These are phyloP conservation scores for Zophobas morio DNA, from an alignment of 1,140 invertebrate species.

Conservation along the genomic window DNA sequence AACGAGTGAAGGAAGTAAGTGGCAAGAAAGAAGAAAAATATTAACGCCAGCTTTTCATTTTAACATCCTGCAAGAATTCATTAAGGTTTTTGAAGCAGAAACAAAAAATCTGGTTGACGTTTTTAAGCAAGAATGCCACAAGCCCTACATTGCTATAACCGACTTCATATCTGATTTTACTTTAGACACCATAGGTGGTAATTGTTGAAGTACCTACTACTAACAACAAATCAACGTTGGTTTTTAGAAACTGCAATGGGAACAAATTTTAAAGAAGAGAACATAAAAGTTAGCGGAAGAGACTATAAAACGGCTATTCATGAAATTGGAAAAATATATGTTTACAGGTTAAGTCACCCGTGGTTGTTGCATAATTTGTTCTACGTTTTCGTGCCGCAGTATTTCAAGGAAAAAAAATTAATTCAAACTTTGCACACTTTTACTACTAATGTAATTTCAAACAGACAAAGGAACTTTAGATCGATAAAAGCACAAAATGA, in stretches of 20 bases:
- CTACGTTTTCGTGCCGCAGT: slow-evolving; percentile 56
- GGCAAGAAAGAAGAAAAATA: slow-evolving; percentile 77
- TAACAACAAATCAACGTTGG: slow-evolving; percentile 56
- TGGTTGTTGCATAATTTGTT: slow-evolving; percentile 68
- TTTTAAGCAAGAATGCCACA: slow-evolving; percentile 27
- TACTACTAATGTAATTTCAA: slow-evolving; percentile 47
- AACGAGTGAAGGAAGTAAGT: slow-evolving; percentile 71
- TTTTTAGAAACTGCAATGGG: slow-evolving; percentile 87
- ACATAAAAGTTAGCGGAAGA: slow-evolving; percentile 67
- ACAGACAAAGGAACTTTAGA: slow-evolving; percentile 3
- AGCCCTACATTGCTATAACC: slow-evolving; percentile 30
- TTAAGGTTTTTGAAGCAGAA: slow-evolving; percentile 79
- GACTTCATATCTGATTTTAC: slow-evolving; percentile 44
- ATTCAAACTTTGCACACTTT: slow-evolving; percentile 39
- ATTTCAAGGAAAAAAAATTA: slow-evolving; percentile 67
- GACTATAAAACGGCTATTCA: slow-evolving; percentile 74
- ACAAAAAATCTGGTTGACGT: slow-evolving; percentile 70
- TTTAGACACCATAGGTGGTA: slow-evolving; percentile 48
- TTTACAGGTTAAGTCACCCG: slow-evolving; percentile 72
- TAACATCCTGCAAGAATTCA: slow-evolving; percentile 80
- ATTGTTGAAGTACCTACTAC: not conserved
- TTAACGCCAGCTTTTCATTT: slow-evolving; percentile 86
- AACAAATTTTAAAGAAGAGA: slow-evolving; percentile 75
- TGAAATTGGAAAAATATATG: slow-evolving; percentile 67
- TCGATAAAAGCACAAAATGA: slow-evolving; percentile 67